Evolutionary conservation across 2,113 vertebrate species (phyloP).

Genomic region (Trachemys scripta): DNA sequence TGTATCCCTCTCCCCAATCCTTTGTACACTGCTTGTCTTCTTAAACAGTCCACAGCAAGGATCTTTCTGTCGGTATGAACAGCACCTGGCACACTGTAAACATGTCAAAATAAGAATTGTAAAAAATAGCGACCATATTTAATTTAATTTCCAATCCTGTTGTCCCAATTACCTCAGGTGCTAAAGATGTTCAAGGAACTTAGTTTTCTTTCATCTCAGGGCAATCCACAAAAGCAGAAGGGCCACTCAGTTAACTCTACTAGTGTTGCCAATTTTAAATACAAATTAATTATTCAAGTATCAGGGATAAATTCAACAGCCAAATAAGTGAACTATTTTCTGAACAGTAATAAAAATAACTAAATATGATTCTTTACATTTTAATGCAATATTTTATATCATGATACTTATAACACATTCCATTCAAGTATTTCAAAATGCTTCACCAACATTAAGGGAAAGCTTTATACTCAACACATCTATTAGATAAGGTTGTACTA

Average conservation of each 20-base stretch:
- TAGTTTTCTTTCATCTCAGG: background rate
- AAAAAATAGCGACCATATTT: background rate
- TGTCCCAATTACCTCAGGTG: background rate
- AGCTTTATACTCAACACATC: background rate
- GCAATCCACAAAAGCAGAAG: background rate
- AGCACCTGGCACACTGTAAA: background rate
- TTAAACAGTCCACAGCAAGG: background rate
- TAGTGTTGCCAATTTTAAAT: background rate
- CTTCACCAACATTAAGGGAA: background rate
- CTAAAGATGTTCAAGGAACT: background rate
- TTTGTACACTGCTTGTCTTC: background rate
- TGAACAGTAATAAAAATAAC: background rate
- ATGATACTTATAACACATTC: background rate
- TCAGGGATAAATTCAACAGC: background rate
- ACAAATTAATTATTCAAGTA: background rate
- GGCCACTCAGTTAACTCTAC: no score
- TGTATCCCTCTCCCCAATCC: background rate
- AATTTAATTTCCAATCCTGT: background rate
- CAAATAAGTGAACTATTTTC: background rate
- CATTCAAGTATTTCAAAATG: background rate
- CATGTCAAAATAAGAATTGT: accelerated
- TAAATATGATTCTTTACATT: no score
- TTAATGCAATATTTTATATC: no score
- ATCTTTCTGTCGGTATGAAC: background rate
- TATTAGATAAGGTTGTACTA: background rate